These are phyloP conservation scores for Herpailurus yagouaroundi DNA, from an alignment of 2,113 vertebrate genomes.

Conservation along the genomic window DNA sequence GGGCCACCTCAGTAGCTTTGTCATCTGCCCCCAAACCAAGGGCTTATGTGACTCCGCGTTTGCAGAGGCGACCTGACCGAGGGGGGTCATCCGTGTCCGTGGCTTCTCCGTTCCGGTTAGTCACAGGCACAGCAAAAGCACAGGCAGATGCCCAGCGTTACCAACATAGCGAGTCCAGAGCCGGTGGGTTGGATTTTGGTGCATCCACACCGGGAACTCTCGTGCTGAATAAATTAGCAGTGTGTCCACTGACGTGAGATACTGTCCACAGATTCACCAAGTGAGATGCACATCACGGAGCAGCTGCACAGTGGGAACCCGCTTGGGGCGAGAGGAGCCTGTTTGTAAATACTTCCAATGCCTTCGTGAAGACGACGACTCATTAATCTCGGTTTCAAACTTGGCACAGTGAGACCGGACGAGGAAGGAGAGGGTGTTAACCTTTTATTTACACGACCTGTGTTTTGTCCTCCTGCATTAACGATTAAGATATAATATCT, in stretches of 20 bases:
- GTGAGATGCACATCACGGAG: no score
- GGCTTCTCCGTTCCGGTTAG: not conserved
- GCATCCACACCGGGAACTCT: no score
- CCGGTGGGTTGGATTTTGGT: no score
- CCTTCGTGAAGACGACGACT: not conserved
- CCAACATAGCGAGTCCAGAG: no score
- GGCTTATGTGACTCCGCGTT: not conserved
- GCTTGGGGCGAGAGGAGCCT: not conserved
- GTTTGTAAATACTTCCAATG: not conserved
- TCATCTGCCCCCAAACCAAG: not conserved
- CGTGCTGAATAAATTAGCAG: not conserved
- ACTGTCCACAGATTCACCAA: not conserved
- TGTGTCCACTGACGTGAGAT: accelerated
- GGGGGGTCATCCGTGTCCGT: not conserved
- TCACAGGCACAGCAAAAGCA: not conserved
- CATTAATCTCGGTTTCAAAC: accelerated
- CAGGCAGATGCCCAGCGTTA: no score
- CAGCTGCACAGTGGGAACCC: not conserved
- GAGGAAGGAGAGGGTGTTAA: not conserved
- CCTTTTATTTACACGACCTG: accelerated
- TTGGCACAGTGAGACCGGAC: not conserved
- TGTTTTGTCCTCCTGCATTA: no score
- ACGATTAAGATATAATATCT: not conserved
- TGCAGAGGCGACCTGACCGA: not conserved
- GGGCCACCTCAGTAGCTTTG: not conserved